Base-by-base conservation (phyloP, 1,140 invertebrate genomes). In the Battus philenor region DNA sequence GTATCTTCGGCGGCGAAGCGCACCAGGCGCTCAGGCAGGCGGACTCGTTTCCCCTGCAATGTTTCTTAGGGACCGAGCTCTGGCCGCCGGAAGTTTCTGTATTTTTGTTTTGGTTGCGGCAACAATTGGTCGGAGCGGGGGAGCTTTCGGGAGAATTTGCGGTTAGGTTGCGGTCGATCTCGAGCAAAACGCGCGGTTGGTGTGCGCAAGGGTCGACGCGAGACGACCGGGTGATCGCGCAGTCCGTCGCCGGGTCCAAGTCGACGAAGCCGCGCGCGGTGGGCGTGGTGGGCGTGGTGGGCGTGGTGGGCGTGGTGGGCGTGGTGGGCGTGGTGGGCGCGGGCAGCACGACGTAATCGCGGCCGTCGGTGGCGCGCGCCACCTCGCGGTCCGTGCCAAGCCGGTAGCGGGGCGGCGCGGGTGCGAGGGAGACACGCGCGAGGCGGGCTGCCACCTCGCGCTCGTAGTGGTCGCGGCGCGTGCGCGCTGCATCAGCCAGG, bases 171-270 rank as follows among this genome's bases (percentile, higher is more conserved):
- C 68, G 59, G 22, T 72, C 58, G 2, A 68, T 54, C 18, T 66
- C 51, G 3, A 68, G 18, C 10, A 68, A 38, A 1, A 54, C 29
- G 7, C 59, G 57, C 1, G 59, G 65, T 5, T 45, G 47, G 15
- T 68, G 59, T n/a, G 51, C 59, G 29, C 68, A 68, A 3, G 62
- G 65, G 45, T 68, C 62, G 6, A 62, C 31, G 13, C 53, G 44
- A 1, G 12, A n/a, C 2, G 29, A 43, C 0, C 20, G 30, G 9
- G 20, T 47, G 4, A 62, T 52, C 4, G 51, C 33, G 31, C 62
- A 66, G 10, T 22, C 36, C 15, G 52, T 43, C n/a, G 44, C 44
- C 4, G 59, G 50, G 3, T 47, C 15, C 2, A 61, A 24, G 2
- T 54, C 17, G 5, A 64, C 32, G 5, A 6, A 48, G 31, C 1